phyloP scores from a whole-genome alignment of 2,888 invertebrate genomes.

The Protodeltote pygarga region DNA sequence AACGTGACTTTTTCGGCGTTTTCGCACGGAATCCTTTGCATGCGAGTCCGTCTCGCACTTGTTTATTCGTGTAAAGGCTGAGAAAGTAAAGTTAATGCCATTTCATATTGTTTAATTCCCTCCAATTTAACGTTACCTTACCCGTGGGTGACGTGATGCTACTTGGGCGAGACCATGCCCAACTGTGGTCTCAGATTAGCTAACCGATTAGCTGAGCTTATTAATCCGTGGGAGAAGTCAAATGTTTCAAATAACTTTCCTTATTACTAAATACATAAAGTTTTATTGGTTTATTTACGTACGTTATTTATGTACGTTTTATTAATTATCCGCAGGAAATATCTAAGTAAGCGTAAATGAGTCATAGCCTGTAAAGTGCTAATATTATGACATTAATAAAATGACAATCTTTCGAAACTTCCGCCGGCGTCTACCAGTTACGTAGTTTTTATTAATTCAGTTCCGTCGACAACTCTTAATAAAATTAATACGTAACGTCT shows the following conservation, averaged over 20 bases:
- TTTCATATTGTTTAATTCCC: too few species aligned
- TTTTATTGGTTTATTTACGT: constrained; percentile 15
- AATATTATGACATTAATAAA: constrained; percentile 37
- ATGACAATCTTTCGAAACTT: constrained; percentile 38
- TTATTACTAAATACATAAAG: constrained; percentile 11
- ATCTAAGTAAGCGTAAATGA: constrained; percentile 32
- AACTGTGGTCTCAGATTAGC: too few species aligned
- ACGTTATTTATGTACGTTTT: constrained; percentile 14
- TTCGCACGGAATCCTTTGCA: too few species aligned
- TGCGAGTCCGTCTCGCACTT: too few species aligned
- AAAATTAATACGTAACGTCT: constrained; percentile 30
- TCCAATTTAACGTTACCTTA: too few species aligned
- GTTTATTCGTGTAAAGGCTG: too few species aligned
- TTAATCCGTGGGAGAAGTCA: constrained; percentile 14
- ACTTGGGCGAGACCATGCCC: too few species aligned
- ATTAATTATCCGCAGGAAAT: constrained; percentile 39
- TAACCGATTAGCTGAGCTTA: too few species aligned
- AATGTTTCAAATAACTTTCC: constrained; percentile 10
- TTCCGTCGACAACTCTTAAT: constrained; percentile 35
- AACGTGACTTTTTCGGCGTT: too few species aligned
- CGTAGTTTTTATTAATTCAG: constrained; percentile 23
- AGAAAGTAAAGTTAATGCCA: too few species aligned
- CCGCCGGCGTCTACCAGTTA: constrained; percentile 27
- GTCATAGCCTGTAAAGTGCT: constrained; percentile 21
- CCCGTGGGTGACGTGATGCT: too few species aligned